These are phyloP conservation scores for Erythrolamprus reginae DNA, from an alignment of 2,113 vertebrate genomes.

Conservation along the genomic window DNA sequence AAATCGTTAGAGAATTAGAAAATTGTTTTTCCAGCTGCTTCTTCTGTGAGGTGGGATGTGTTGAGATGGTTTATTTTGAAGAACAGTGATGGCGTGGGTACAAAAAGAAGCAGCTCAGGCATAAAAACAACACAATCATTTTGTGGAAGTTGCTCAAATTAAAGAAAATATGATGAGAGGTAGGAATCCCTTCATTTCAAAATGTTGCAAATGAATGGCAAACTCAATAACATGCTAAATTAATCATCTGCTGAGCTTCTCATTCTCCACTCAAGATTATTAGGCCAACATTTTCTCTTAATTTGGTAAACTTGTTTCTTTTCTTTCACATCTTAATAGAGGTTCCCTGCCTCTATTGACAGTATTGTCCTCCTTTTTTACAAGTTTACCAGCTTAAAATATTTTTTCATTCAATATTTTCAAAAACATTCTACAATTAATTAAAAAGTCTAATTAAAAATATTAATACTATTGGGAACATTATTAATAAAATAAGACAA, in stretches of 20 bases:
- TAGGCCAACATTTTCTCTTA: neutral
- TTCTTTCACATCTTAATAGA: neutral
- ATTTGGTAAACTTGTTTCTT: neutral
- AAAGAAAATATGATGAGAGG: neutral
- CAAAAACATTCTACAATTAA: neutral
- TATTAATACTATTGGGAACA: neutral
- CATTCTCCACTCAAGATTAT: neutral
- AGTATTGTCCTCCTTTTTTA: neutral
- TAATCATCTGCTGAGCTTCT: neutral
- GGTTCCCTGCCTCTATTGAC: neutral
- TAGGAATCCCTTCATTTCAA: neutral
- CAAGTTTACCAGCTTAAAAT: neutral
- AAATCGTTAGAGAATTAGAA: neutral
- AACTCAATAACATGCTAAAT: neutral
- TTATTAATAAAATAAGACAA: neutral
- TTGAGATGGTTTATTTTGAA: neutral
- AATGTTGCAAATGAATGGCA: neutral
- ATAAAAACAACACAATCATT: neutral
- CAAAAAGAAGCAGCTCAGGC: neutral
- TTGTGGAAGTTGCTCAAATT: neutral
- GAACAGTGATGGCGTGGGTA: neutral
- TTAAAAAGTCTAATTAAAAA: neutral
- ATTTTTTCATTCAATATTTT: neutral
- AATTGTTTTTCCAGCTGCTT: neutral
- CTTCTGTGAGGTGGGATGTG: neutral